Percentiles rank a stretch among this genome's conserved stretches.
Conservation (phyloP, 2,797 vertebrate genomes). For the Danio kyathit region DNA sequence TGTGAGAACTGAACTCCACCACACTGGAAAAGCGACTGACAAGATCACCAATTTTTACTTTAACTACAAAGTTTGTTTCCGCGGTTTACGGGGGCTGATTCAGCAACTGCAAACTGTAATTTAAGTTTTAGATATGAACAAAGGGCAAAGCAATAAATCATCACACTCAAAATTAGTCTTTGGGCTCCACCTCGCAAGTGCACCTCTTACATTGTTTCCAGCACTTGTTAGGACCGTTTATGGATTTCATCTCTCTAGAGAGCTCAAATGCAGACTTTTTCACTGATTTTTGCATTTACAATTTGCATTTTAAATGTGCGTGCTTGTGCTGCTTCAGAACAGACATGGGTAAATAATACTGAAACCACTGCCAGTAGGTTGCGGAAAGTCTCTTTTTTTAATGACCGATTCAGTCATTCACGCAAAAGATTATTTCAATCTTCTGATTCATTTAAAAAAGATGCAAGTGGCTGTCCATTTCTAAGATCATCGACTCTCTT, state of each 20-base stretch:
- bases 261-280: not conserved
- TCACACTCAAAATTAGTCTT: constrained; percentile 17
- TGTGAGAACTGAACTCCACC: not conserved
- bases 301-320: too few relatives aligned
- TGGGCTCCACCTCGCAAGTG: not conserved
- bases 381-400: too few relatives aligned
- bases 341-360: too few relatives aligned
- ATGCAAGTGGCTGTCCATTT: too few relatives aligned
- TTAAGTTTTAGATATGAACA: constrained; percentile 23
- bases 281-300: too few relatives aligned
- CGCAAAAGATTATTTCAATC: too few relatives aligned
- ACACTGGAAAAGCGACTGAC: not conserved
- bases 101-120: constrained; percentile 2
- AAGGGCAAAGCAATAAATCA: constrained; percentile 41
- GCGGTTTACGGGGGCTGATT: not conserved
- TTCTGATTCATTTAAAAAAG: too few relatives aligned
- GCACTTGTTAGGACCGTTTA: constrained; percentile 9
- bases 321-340: too few relatives aligned
- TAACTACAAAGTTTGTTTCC: constrained; percentile 12
- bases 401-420: too few relatives aligned
- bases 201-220: constrained; percentile 18
- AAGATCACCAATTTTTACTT: not conserved
- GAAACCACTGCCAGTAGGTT: too few relatives aligned
- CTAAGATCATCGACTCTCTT: too few relatives aligned
- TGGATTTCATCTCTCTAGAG: constrained; percentile 11